Conservation (phyloP, 1,140 invertebrate genomes). For the Cydia splendana region DNA sequence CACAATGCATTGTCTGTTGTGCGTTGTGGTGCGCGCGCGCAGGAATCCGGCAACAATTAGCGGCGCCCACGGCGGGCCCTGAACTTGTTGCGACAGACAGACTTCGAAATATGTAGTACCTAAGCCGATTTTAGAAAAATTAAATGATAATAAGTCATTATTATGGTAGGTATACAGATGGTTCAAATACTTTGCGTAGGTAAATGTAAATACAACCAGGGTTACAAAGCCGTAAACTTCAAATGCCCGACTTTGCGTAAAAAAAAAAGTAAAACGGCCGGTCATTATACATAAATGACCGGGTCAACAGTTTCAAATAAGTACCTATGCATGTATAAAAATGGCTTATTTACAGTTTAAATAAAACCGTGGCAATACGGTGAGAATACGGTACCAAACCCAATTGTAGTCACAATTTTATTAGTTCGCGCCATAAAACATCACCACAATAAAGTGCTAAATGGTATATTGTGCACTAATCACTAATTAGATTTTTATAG, state of each 20-base stretch:
- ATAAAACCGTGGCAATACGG: neutral
- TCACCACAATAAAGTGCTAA: neutral
- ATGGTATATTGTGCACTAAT: neutral
- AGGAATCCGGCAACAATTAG: conserved; percentile 57
- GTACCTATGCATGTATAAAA: too few species aligned
- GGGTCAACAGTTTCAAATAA: too few species aligned
- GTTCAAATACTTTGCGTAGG: too few species aligned
- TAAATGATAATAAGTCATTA: neutral
- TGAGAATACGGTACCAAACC: neutral
- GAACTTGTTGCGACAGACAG: conserved; percentile 35
- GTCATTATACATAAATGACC: too few species aligned
- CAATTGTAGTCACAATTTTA: conserved; percentile 2
- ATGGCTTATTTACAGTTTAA: neutral
- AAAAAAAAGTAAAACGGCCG: too few species aligned
- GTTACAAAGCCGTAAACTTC: too few species aligned
- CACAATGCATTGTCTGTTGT: neutral
- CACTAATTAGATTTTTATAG: neutral
- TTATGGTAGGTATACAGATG: neutral
- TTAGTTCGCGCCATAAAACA: conserved; percentile 1
- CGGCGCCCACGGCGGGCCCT: conserved; percentile 41
- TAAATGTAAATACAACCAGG: too few species aligned
- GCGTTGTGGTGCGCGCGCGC: conserved; percentile 42
- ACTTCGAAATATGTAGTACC: neutral
- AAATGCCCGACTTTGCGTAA: too few species aligned
- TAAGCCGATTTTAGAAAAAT: neutral